These are phyloP conservation scores for Cryptoblepharus egeriae DNA, from an alignment of 2,797 vertebrate genomes.

Conservation along the genomic window DNA sequence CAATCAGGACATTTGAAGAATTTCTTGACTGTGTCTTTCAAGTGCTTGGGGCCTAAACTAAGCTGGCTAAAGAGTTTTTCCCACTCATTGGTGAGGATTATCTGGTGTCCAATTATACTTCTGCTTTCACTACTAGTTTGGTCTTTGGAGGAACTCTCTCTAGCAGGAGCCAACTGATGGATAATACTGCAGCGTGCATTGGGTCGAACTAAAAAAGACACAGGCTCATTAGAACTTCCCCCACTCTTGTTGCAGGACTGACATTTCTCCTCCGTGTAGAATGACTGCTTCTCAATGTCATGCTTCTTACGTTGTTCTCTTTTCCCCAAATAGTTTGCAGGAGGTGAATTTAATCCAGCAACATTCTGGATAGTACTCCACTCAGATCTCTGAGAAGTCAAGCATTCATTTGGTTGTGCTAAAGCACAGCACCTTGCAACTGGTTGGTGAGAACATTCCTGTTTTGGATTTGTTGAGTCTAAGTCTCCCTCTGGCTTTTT, in stretches of 20 bases:
- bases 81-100: constrained; percentile 22
- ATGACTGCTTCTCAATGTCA: neutral
- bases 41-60: neutral
- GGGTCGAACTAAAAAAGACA: neutral
- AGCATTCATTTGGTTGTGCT: neutral
- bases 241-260: no score
- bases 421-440: accelerated
- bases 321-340: neutral
- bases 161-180: no score
- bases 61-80: neutral
- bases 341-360: neutral
- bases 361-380: neutral
- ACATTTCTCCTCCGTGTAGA: neutral
- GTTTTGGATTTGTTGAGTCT: no score
- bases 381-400: neutral
- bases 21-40: neutral
- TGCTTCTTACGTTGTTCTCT: no score
- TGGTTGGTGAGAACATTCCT: neutral
- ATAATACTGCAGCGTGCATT: no score
- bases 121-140: neutral
- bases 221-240: neutral
- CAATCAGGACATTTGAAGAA: constrained; percentile 46
- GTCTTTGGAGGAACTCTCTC: constrained; percentile 3
- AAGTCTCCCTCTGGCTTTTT: neutral
- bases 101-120: constrained; percentile 7